Base-by-base conservation (phyloP, 35 echinoderm and acorn worm species). In the Eucidaris tribuloides region DNA sequence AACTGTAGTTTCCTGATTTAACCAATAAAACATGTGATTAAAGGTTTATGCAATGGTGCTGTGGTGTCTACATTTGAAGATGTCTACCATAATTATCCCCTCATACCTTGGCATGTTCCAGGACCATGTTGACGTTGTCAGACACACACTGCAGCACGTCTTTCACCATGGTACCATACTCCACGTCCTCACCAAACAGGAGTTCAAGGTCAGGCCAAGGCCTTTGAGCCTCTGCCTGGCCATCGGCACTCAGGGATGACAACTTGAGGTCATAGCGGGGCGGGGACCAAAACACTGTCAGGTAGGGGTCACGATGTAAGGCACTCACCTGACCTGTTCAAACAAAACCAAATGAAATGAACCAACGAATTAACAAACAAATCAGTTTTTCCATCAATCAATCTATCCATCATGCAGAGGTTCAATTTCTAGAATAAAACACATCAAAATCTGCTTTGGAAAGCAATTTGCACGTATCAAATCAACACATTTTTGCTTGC, bases 201-300 rank as follows among this genome's bases (percentile, higher is more conserved):
- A 99, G 76, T 45, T 99, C 96, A 2, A 99, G 57, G 50, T 99
- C 96, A 66, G 96, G 96, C 96, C 96, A 99, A 4, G 91, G 90
- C 5, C 81, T 63, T 13, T 24, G 89, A 18, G 62, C 52, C 28
- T 64, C 84, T 15, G 60, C 77, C 39, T 87, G 23, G 0, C 83
- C 85, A 19, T 83, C 86, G n/a, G 85, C 79, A 14, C 56, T 55
- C 7, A 66, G 45, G 37, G 56, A 42, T 60, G 96, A 90, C 9
- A 99, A 74, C 31, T 99, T 93, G 15, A 99, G 91, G 60, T 99
- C 91, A 49, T 99, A 99, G 60, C 96, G 83, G 14, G 96, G 90
- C 1, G 96, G 66, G 1, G 82, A 82, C 96, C 96, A 99, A 82
- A 99, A 99, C 2, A 93, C 91, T 13, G 86, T 84, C 35, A 99